Evolutionary conservation across 2,888 invertebrate species (phyloP).

Genomic region (Incurvaria masculella): DNA sequence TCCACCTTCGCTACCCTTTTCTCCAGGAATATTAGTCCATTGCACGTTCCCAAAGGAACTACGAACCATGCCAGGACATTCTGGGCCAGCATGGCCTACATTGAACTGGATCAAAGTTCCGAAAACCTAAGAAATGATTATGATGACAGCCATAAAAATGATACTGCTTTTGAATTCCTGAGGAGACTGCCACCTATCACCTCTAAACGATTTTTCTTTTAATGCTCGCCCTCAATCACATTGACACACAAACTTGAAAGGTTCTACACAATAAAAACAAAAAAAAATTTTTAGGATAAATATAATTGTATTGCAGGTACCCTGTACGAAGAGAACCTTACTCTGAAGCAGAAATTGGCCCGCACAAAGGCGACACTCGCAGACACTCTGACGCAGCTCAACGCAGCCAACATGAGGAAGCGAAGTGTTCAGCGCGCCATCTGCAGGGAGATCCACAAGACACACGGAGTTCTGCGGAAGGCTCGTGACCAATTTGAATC

Average conservation of each 20-base stretch:
- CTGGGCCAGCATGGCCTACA: no score
- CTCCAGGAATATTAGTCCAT: no score
- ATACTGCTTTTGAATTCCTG: no score
- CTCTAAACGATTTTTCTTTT: no score
- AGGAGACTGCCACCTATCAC: no score
- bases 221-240: no score
- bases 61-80: no score
- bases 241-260: background rate
- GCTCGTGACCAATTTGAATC: slow-evolving; percentile 71
- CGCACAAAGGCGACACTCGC: slow-evolving; percentile 72
- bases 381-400: slow-evolving; percentile 72
- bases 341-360: slow-evolving; percentile 65
- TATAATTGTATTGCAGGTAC: slow-evolving; percentile 31
- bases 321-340: slow-evolving; percentile 62
- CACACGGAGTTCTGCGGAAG: slow-evolving; percentile 71
- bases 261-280: background rate
- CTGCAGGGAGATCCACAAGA: slow-evolving; percentile 75
- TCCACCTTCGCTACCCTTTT: no score
- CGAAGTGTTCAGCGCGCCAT: slow-evolving; percentile 81
- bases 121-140: no score
- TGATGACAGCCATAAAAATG: no score
- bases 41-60: no score
- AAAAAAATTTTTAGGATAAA: background rate
- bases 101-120: no score
- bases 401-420: slow-evolving; percentile 74